A percentile compares a stretch with the other conserved stretches of the same genome.
Conservation (phyloP, 2,888 invertebrate species). For the Athetis lepigone region DNA sequence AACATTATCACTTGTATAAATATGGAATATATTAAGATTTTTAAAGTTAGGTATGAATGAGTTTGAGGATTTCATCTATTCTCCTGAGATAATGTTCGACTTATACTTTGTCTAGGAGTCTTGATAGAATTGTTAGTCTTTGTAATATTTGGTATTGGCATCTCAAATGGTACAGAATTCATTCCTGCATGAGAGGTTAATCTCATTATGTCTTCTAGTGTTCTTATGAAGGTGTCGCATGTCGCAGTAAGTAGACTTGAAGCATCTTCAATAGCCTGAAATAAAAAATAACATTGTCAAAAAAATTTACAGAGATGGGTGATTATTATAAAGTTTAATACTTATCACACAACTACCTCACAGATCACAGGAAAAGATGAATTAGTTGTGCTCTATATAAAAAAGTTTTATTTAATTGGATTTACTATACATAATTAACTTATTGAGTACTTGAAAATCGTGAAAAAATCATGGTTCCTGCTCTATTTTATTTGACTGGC, state of each 20-base stretch:
- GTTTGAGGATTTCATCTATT: constrained; percentile 80
- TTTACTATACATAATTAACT: too few species aligned
- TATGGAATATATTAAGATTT: constrained; percentile 44
- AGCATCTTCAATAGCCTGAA: constrained; percentile 93
- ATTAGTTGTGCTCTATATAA: too few species aligned
- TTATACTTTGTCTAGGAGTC: constrained; percentile 77
- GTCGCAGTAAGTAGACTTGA: constrained; percentile 94
- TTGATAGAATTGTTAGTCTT: constrained; percentile 75
- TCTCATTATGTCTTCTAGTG: constrained; percentile 95
- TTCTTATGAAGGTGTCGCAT: constrained; percentile 95
- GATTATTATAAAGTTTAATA: too few species aligned
- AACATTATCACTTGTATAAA: constrained; percentile 23
- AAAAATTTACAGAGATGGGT: too few species aligned
- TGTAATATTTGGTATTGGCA: constrained; percentile 76
- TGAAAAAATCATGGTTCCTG: too few species aligned
- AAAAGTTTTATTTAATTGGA: too few species aligned
- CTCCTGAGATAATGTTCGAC: constrained; percentile 84
- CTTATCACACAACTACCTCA: too few species aligned
- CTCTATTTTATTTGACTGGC: constrained; percentile 7
- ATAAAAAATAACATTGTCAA: too few species aligned
- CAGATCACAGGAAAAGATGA: too few species aligned
- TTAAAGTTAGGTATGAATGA: constrained; percentile 16
- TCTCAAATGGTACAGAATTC: constrained; percentile 76
- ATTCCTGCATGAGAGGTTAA: constrained; percentile 81
- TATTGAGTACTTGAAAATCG: too few species aligned